Conservation (phyloP, 2,888 invertebrate genomes). For the Dyspetes luteomarginatus region DNA sequence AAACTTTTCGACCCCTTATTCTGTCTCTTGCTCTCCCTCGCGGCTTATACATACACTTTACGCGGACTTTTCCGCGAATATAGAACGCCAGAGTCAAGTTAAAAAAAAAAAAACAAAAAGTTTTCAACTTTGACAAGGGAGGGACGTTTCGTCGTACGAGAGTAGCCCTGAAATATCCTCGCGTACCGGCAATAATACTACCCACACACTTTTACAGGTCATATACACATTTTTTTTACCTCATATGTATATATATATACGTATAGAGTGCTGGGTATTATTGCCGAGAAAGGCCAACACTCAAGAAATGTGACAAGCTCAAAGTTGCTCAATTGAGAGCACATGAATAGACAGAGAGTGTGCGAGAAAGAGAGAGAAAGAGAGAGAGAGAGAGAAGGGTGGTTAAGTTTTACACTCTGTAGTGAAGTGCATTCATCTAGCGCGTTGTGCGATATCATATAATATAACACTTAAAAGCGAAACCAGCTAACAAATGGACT, state of each 20-base stretch:
- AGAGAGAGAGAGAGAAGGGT: slow-evolving; percentile 29
- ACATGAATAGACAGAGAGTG: background rate
- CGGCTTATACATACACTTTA: background rate
- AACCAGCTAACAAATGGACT: slow-evolving; percentile 42
- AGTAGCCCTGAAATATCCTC: slow-evolving; percentile 2
- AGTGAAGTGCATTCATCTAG: background rate
- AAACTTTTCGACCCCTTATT: slow-evolving; percentile 51
- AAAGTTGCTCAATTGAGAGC: background rate
- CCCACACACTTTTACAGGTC: background rate
- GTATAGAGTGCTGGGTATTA: background rate
- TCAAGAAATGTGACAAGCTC: background rate
- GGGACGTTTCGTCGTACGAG: slow-evolving; percentile 7
- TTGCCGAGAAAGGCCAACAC: background rate
- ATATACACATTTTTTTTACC: background rate
- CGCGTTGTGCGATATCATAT: slow-evolving; percentile 7
- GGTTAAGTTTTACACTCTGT: background rate
- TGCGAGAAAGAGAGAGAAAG: background rate
- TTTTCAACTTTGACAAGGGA: slow-evolving; percentile 28
- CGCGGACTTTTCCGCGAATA: slow-evolving; percentile 5
- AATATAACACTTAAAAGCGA: background rate
- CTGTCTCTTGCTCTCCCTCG: background rate
- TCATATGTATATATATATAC: background rate
- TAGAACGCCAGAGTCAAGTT: background rate
- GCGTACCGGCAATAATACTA: slow-evolving; percentile 34
- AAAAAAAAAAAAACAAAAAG: no score